These are phyloP conservation scores for Aptenodytes patagonicus DNA, from an alignment of 2,113 vertebrate genomes.

Conservation along the genomic window DNA sequence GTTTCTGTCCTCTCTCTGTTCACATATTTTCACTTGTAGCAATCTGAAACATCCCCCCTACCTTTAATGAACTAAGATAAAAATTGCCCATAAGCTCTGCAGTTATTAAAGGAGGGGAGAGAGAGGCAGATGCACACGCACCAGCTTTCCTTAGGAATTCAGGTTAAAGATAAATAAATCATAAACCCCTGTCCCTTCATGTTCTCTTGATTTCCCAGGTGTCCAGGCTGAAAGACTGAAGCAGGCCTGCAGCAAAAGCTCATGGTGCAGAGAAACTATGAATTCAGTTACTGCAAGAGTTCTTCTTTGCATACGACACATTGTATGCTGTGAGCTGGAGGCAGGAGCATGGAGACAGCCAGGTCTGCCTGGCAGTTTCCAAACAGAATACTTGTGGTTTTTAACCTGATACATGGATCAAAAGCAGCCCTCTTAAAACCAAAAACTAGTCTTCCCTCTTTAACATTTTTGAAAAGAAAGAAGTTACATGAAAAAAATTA, in stretches of 20 bases:
- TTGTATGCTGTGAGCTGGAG: not conserved
- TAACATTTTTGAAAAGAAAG: not conserved
- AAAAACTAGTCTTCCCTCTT: not conserved
- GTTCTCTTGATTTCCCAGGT: not conserved
- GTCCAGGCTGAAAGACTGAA: not conserved
- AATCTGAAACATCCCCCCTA: not conserved
- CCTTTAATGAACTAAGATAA: not conserved
- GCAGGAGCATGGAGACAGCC: not conserved
- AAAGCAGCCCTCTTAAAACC: not conserved
- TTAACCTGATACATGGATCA: not conserved
- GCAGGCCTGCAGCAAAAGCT: not conserved
- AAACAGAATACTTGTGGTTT: not conserved
- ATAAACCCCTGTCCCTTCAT: not conserved
- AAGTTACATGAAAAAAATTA: too few species aligned
- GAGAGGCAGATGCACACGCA: not conserved
- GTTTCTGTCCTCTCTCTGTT: not conserved
- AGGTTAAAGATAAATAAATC: slow-evolving; percentile 11
- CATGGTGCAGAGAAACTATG: not conserved
- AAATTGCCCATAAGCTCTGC: not conserved
- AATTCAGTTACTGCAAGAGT: not conserved
- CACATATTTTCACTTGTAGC: not conserved
- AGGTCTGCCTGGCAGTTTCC: not conserved
- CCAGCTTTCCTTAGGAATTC: not conserved
- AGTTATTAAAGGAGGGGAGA: not conserved
- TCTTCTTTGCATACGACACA: not conserved